Percentiles rank a stretch among this genome's conserved stretches.
Conservation (phyloP, 2,113 vertebrate species). For the Pangasianodon gigas region DNA sequence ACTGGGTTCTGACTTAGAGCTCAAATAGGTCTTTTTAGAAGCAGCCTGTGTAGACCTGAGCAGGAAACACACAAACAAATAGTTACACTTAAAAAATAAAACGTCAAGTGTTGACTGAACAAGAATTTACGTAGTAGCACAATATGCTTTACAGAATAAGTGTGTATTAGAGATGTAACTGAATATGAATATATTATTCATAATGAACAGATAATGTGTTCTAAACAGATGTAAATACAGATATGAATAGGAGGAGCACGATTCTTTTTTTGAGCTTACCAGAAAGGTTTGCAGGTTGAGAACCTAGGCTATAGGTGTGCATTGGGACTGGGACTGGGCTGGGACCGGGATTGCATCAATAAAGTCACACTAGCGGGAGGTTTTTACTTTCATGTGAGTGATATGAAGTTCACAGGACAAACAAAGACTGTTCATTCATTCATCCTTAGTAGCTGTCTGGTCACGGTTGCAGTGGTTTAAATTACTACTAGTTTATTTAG, state of each 20-base stretch:
- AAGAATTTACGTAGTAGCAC: not conserved
- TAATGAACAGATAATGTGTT: not conserved
- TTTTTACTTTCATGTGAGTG: too few species aligned
- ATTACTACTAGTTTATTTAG: not conserved
- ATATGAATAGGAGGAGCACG: not conserved
- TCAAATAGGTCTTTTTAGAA: constrained; percentile 58
- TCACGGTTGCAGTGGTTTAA: not conserved
- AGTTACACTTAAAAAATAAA: not conserved
- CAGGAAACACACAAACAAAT: constrained; percentile 15
- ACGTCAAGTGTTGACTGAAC: not conserved
- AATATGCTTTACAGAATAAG: not conserved
- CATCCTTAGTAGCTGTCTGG: not conserved
- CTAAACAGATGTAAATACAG: not conserved
- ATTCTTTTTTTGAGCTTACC: not conserved
- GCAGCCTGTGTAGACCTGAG: constrained; percentile 36
- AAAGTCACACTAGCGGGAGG: not conserved
- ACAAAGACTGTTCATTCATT: not conserved
- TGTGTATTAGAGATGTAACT: not conserved
- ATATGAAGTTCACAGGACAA: not conserved
- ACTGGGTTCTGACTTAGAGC: constrained; percentile 61
- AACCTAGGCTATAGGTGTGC: not conserved
- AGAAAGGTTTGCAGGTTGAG: not conserved
- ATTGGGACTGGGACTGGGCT: not conserved
- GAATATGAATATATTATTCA: not conserved
- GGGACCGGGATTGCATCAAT: not conserved